Evolutionary conservation across 2,888 invertebrate species (phyloP), one percentile per base, ranked within the genome.

Genomic region (Keiferia lycopersicella): DNA sequence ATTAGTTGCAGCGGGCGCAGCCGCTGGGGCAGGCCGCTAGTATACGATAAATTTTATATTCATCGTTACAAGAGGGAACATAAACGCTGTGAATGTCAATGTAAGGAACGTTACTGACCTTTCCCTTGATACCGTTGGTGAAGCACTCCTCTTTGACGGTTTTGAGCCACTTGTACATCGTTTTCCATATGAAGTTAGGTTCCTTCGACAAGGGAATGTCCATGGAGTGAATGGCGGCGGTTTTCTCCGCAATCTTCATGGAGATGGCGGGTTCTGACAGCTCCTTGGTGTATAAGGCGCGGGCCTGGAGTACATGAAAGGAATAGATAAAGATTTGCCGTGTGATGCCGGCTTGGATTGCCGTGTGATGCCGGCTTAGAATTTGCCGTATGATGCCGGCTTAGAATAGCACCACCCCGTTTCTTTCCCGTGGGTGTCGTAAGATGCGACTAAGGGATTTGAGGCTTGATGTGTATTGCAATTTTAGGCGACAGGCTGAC

Each of bases 141-240:
- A 89, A 69, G 8, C 87, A 66, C 48, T 88, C 88, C 0, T 83
- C 84, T 1, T 74, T 76, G 2, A 94, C 92, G 0, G 93, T 94
- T 61, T 92, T 92, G 67, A 95, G 80, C 96, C 96, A 98, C 78
- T 96, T 95, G 30, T 93, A 93, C 92, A 98, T 95, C 2, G 97
- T 98, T 75, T 98, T 96, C 96, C 97, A 98, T 0, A 99, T 86
- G 97, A 98, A 99, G 64, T 95, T 95, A 0, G 99, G 98, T 75
- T 98, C 98, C 86, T 99, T 99, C 72, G 96, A 96, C 69, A 99
- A 94, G 0, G 99, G 99, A 69, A 99, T 97, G 83, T 97, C 96
- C 92, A 99, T 95, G 18, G 94, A 93, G 80, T 99, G 99, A 66
- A 99, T 97, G 74, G 95, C 94, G 0, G 98, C 98, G 95, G 99